These are phyloP conservation scores for human DNA, from an alignment of 2,113 vertebrate genomes.

Conservation along the genomic window GRCh38 chr4:23192001-23192500, in stretches of 20 bases:
- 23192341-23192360: neutral
- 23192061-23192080: too few species aligned
- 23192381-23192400: neutral
- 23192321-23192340: neutral
- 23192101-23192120: neutral
- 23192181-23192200: neutral
- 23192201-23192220: neutral
- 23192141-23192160: neutral
- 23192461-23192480: neutral
- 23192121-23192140: neutral
- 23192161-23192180: neutral
- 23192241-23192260: neutral
- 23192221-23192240: neutral
- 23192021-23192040: too few species aligned
- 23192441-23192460: neutral
- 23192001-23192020: too few species aligned
- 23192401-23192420: neutral
- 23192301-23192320: neutral
- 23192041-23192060: fast-evolving
- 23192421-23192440: neutral
- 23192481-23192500: neutral
- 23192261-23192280: neutral
- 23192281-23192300: neutral
- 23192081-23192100: fast-evolving
- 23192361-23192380: neutral